A percentile compares a stretch with the other conserved stretches of the same genome.
These are phyloP conservation scores for Thecocarcelia acutangulata DNA, from an alignment of 2,888 invertebrate species.

Conservation along the genomic window DNA sequence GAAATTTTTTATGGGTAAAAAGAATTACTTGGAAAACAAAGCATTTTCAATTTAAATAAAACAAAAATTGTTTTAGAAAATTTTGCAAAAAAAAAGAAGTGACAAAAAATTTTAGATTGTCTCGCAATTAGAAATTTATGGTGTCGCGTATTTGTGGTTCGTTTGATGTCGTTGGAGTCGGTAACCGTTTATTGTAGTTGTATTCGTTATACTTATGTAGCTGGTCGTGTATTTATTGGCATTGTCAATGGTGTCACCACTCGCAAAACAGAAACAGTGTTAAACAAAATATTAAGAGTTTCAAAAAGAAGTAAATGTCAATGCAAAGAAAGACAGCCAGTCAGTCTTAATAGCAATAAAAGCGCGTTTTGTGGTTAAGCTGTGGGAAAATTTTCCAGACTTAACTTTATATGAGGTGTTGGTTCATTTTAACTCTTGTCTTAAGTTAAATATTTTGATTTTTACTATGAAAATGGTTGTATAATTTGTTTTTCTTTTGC, in stretches of 20 bases:
- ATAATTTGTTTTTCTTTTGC: conserved; percentile 30
- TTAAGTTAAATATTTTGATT: neutral
- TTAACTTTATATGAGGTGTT: neutral
- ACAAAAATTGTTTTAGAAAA: conserved; percentile 53
- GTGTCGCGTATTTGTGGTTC: conserved; percentile 71
- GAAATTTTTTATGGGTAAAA: conserved; percentile 55
- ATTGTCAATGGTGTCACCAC: conserved; percentile 54
- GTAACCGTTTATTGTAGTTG: conserved; percentile 54
- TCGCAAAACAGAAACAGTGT: conserved; percentile 25
- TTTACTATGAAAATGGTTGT: too few species aligned
- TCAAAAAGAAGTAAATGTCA: conserved; percentile 25
- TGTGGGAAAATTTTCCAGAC: neutral
- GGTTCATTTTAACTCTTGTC: neutral
- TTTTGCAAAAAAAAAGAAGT: conserved; percentile 56
- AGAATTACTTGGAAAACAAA: conserved; percentile 5
- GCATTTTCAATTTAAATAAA: conserved; percentile 8
- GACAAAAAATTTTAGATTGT: conserved; percentile 64
- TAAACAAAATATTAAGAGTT: conserved; percentile 20
- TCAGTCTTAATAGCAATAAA: conserved; percentile 19
- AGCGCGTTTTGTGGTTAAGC: conserved; percentile 47
- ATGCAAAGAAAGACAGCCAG: neutral
- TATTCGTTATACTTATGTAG: conserved; percentile 28
- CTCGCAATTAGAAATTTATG: conserved; percentile 70
- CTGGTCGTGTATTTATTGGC: conserved; percentile 16
- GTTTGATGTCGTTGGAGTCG: conserved; percentile 66